Evolutionary conservation across 1,140 invertebrate species (phyloP).

Genomic region (Drosophila kohkoa): DNA sequence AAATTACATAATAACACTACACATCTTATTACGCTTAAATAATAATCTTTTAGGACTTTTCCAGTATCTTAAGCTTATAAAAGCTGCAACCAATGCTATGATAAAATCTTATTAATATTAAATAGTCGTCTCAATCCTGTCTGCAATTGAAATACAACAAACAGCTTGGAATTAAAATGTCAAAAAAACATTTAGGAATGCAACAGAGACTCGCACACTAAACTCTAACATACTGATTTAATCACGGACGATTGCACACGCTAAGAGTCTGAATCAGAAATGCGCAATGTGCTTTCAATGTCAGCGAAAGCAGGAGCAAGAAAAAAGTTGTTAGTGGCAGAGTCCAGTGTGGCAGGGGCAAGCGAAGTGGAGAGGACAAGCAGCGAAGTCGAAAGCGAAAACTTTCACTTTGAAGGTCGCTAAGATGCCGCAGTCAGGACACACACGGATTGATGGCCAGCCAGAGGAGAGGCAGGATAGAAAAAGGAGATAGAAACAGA

Average conservation of each 20-base stretch:
- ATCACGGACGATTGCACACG: neutral
- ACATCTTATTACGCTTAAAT: no score
- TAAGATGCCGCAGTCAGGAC: constrained; percentile 21
- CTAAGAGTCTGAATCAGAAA: constrained; percentile 19
- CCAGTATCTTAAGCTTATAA: no score
- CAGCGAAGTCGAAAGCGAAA: constrained; percentile 49
- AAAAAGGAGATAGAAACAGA: constrained; percentile 1
- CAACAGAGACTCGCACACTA: constrained; percentile 7
- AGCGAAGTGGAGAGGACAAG: neutral
- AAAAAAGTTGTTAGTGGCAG: neutral
- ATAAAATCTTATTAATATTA: neutral
- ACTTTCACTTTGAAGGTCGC: constrained; percentile 77
- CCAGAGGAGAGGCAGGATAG: neutral
- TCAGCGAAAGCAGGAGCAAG: constrained; percentile 32
- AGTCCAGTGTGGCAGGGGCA: no score
- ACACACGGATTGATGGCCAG: constrained; percentile 1
- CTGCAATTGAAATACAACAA: constrained; percentile 14
- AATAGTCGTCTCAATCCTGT: neutral
- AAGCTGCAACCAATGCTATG: no score
- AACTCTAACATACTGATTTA: constrained; percentile 7
- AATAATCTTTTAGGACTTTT: no score
- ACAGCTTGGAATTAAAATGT: constrained; percentile 30
- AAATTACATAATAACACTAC: no score
- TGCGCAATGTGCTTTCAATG: constrained; percentile 44
- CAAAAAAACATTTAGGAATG: constrained; percentile 33